Evolutionary conservation across 2,113 vertebrate species (phyloP).

Genomic region (Malaclemys terrapin): DNA sequence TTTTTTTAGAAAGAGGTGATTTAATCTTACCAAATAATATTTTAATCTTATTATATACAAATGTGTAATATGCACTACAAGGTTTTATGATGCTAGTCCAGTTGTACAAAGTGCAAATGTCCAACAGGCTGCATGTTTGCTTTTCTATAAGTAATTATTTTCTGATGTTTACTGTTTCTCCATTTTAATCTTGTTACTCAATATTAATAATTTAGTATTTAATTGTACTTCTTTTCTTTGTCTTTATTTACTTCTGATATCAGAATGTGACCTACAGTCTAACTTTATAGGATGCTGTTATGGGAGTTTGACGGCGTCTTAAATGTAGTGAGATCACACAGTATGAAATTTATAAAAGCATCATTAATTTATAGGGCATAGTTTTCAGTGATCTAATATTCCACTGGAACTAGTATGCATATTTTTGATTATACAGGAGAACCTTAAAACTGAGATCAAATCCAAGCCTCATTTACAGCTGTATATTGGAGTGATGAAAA

Average conservation of each 20-base stretch:
- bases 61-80: not conserved
- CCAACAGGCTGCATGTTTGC: not conserved
- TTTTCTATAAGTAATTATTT: not conserved
- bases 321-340: constrained; percentile 21
- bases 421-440: constrained; percentile 5
- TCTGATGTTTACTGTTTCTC: not conserved
- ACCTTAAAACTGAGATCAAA: not conserved
- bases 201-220: constrained; percentile 11
- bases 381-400: constrained; percentile 15
- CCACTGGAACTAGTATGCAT: not conserved
- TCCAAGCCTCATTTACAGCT: not conserved
- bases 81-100: not conserved
- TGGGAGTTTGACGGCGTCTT: constrained; percentile 35
- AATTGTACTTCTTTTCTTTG: not conserved
- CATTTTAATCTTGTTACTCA: not conserved
- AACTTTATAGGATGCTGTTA: not conserved
- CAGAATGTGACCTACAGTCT: not conserved
- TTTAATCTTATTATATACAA: not conserved
- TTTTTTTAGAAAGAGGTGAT: not conserved
- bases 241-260: constrained; percentile 17
- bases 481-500: not conserved
- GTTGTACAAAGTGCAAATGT: not conserved
- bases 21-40: not conserved
- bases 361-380: constrained; percentile 14
- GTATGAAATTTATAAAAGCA: constrained; percentile 47